These are phyloP conservation scores for Dendrocincla fuliginosa DNA, from an alignment of 2,797 vertebrate genomes.

Conservation along the genomic window DNA sequence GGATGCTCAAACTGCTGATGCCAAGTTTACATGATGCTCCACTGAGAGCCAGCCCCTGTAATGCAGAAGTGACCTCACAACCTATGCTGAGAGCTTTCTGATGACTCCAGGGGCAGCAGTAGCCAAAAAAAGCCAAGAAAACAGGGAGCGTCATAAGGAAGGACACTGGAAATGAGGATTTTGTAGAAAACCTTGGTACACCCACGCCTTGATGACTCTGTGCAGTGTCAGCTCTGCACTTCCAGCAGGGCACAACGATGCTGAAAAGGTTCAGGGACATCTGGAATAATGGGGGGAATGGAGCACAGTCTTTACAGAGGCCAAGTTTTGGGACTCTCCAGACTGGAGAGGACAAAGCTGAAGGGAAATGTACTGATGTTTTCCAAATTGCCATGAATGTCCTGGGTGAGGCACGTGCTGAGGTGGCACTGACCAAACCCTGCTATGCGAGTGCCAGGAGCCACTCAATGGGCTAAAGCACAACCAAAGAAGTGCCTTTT, in stretches of 20 bases:
- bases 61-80: fast-evolving
- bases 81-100: fast-evolving
- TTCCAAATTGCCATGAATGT: fast-evolving
- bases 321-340: background rate
- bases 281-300: fast-evolving
- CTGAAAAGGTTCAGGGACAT: background rate
- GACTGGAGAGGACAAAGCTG: background rate
- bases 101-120: fast-evolving
- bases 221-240: background rate
- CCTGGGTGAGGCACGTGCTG: fast-evolving
- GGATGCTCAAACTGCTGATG: background rate
- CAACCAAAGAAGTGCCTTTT: background rate
- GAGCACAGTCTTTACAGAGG: background rate
- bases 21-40: fast-evolving
- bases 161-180: background rate
- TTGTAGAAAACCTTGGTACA: background rate
- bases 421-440: background rate
- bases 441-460: background rate
- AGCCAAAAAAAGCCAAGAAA: background rate
- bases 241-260: fast-evolving
- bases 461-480: background rate
- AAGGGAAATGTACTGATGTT: background rate
- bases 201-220: fast-evolving
- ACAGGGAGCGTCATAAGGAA: fast-evolving
- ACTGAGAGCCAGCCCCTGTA: background rate